These are phyloP conservation scores for Thamnophis elegans DNA, from an alignment of 2,797 vertebrate genomes.

Conservation along the genomic window DNA sequence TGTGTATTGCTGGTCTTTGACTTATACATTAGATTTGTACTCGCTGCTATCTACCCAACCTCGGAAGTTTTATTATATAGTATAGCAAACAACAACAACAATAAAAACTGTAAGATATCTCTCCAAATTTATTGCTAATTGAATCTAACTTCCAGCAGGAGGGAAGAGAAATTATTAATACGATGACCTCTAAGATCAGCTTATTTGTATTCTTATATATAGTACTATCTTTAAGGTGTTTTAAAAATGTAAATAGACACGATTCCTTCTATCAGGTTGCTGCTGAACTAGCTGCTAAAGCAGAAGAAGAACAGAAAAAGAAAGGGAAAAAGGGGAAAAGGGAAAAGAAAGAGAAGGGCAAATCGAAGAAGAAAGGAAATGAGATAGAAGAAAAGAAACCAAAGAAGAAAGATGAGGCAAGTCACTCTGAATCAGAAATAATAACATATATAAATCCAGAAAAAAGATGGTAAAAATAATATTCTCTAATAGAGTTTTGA, in stretches of 20 bases:
- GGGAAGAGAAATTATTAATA: background rate
- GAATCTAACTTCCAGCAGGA: background rate
- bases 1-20: too few species aligned
- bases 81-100: background rate
- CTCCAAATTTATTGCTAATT: background rate
- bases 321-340: constrained; percentile 53
- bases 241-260: background rate
- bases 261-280: constrained; percentile 66
- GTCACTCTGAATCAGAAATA: constrained; percentile 16
- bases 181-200: background rate
- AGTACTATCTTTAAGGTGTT: background rate
- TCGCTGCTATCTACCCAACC: background rate
- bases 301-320: constrained; percentile 64
- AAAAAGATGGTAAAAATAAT: background rate
- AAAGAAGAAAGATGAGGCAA: constrained; percentile 45
- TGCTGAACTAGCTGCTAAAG: constrained; percentile 69
- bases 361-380: constrained; percentile 47
- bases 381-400: constrained; percentile 27
- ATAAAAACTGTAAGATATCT: background rate
- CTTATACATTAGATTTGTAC: background rate
- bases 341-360: constrained; percentile 51
- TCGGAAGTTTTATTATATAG: background rate
- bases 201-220: background rate
- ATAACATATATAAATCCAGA: background rate
- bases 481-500: background rate